Evolutionary conservation across 2,888 invertebrate species (phyloP).

Genomic region (Sphinx pinastri): DNA sequence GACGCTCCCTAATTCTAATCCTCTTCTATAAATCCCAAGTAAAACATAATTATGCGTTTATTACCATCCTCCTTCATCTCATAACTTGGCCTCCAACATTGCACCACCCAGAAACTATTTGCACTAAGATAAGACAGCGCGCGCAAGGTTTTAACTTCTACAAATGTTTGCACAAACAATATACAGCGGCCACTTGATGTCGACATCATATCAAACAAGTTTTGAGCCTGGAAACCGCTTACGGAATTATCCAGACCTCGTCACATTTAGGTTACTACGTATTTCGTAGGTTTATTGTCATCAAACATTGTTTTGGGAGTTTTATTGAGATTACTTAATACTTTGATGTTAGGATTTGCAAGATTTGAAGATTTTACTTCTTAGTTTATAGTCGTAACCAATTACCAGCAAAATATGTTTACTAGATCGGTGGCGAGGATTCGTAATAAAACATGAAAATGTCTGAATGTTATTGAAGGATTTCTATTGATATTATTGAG

Average conservation of each 20-base stretch:
- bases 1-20: too few species aligned
- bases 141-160: conserved; percentile 62
- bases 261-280: conserved; percentile 34
- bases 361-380: background rate
- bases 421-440: too few species aligned
- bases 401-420: too few species aligned
- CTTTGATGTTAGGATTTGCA: background rate
- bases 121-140: conserved; percentile 56
- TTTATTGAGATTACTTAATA: conserved; percentile 1
- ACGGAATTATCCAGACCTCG: conserved; percentile 48
- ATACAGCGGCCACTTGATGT: conserved; percentile 75
- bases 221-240: conserved; percentile 49
- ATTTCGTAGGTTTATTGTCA: background rate
- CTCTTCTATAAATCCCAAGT: background rate
- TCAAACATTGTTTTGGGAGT: background rate
- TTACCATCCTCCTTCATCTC: background rate
- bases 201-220: conserved; percentile 79
- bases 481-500: too few species aligned
- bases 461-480: too few species aligned
- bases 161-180: conserved; percentile 78
- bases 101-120: conserved; percentile 55
- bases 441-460: too few species aligned
- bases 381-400: background rate
- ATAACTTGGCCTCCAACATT: conserved; percentile 30
- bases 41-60: background rate